Conservation (phyloP, 1,140 invertebrate species). For the Drosophila sucinea region DNA sequence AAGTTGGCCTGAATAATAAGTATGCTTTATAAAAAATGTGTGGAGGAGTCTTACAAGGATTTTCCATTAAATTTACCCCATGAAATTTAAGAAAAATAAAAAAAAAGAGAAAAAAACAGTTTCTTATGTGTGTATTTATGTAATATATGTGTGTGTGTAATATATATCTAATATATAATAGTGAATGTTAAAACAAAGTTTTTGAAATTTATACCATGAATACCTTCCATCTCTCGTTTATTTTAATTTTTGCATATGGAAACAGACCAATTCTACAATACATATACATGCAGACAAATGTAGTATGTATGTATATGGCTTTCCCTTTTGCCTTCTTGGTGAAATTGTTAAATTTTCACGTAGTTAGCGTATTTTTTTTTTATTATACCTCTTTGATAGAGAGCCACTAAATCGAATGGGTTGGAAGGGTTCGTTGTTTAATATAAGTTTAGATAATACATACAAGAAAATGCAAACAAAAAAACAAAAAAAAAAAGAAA, state of each 20-base stretch:
- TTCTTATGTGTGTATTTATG: constrained; percentile 76
- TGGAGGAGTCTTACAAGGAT: background rate
- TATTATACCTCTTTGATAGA: background rate
- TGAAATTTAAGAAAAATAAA: background rate
- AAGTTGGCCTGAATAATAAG: background rate
- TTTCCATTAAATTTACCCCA: background rate
- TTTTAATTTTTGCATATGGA: background rate
- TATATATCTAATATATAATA: constrained; percentile 48
- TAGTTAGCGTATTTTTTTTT: constrained; percentile 45
- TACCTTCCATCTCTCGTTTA: background rate
- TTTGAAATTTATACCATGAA: constrained; percentile 1
- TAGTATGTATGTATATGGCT: constrained; percentile 17
- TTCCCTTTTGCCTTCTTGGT: constrained; percentile 3
- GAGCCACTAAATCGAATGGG: background rate
- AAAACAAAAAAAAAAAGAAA: background rate
- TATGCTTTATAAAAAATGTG: background rate
- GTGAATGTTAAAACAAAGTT: constrained; percentile 24
- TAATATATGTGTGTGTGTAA: constrained; percentile 47
- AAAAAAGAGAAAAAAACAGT: constrained; percentile 35
- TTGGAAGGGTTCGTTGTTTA: background rate
- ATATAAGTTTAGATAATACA: background rate
- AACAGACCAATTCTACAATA: constrained; percentile 40
- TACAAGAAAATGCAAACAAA: background rate
- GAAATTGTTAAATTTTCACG: constrained; percentile 2
- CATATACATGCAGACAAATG: background rate